Percentiles rank a stretch among this genome's conserved stretches.
Evolutionary conservation across 2,797 vertebrate genomes (phyloP).

Genomic region (Sebastes vulpes): DNA sequence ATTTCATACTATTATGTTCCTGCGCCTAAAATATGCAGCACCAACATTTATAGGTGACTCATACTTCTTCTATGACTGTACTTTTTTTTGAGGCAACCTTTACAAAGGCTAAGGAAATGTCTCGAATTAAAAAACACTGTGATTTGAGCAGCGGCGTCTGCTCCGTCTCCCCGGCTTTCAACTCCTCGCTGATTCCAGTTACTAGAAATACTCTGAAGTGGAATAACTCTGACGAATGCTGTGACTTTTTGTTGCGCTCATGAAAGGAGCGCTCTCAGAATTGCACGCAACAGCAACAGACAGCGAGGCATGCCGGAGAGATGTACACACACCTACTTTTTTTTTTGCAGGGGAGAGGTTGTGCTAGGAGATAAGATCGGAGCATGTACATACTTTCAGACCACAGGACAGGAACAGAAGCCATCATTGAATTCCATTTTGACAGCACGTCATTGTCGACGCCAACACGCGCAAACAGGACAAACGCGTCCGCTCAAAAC

Average conservation of each 20-base stretch:
- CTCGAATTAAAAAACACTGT: constrained; percentile 35
- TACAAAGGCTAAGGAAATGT: constrained; percentile 42
- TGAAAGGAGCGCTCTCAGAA: constrained; percentile 20
- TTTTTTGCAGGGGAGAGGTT: background rate
- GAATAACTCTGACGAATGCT: constrained; percentile 40
- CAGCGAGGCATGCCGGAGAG: background rate
- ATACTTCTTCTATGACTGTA: background rate
- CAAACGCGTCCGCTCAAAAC: constrained; percentile 6
- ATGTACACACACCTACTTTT: background rate
- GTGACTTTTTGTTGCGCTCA: constrained; percentile 48
- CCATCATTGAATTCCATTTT: constrained; percentile 24
- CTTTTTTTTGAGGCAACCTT: constrained; percentile 32
- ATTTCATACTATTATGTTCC: background rate
- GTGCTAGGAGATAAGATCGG: background rate
- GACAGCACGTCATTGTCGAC: constrained; percentile 21
- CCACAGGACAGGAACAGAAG: background rate
- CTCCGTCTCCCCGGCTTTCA: constrained; percentile 27
- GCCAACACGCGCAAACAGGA: background rate
- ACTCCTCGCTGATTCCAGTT: constrained; percentile 2
- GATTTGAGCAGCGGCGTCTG: constrained; percentile 46
- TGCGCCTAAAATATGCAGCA: background rate
- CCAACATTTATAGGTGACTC: constrained; percentile 25
- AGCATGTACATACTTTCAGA: background rate
- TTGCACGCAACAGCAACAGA: background rate
- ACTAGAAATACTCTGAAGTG: constrained; percentile 42